Percentiles rank a stretch among this genome's conserved stretches.
phyloP scores from a whole-genome alignment of 1,140 invertebrate genomes.

The Drosophila parvula region DNA sequence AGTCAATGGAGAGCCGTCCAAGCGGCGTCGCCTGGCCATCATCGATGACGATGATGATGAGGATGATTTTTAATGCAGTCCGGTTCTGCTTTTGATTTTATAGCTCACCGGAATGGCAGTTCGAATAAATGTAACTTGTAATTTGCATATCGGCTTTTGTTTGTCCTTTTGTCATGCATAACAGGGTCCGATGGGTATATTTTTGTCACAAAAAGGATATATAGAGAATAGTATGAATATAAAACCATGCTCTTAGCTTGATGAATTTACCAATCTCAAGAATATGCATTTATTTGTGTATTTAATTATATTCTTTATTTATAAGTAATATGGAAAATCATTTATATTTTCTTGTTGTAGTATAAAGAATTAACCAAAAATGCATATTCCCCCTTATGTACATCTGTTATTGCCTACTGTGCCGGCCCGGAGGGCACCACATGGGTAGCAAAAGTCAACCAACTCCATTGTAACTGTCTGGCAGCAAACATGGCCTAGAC shows the following conservation, averaged over 20 bases:
- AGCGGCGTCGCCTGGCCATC: conserved; percentile 77
- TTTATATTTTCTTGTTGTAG: not conserved
- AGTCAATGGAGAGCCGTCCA: conserved; percentile 60
- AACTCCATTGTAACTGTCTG: conserved; percentile 42
- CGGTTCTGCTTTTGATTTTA: conserved; percentile 38
- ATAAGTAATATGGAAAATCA: not conserved
- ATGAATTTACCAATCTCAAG: not conserved
- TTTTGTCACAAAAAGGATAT: conserved; percentile 9
- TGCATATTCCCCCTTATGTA: not conserved
- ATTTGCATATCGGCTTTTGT: conserved; percentile 36
- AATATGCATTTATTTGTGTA: not conserved
- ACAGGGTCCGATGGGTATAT: not conserved
- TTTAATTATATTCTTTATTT: not conserved
- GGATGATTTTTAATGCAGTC: conserved; percentile 70
- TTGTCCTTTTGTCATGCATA: conserved; percentile 30
- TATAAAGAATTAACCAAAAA: not conserved
- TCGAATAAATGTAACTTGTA: conserved; percentile 59
- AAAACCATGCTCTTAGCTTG: not conserved
- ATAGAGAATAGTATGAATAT: not conserved
- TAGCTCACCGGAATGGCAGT: conserved; percentile 34
- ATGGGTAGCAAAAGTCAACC: conserved; percentile 37
- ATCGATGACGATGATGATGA: conserved; percentile 82
- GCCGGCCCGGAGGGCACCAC: not conserved
- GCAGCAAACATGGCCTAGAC: conserved; percentile 34
- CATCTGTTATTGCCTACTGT: conserved; percentile 1